Conservation (phyloP, 23 tunicate species). For the Ascidia mentula region DNA sequence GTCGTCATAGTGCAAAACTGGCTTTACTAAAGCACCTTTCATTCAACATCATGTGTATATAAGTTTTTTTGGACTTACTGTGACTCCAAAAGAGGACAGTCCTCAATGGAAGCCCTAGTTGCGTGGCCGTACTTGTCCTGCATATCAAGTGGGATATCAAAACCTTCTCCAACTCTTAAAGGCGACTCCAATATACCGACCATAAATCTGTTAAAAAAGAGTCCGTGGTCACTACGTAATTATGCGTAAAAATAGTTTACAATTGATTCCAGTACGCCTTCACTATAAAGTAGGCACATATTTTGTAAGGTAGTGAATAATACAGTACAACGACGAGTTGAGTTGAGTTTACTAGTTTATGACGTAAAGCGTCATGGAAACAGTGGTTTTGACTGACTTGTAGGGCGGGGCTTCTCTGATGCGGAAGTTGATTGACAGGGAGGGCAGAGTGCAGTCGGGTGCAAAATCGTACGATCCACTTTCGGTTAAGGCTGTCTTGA, state of each 20-base stretch:
- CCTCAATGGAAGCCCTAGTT: constrained; percentile 42
- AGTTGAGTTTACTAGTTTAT: no score
- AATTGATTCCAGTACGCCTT: not conserved
- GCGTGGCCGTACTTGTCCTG: constrained; percentile 77
- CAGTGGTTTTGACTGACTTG: constrained; percentile 25
- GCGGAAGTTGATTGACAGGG: constrained; percentile 41
- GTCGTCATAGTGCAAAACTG: no score
- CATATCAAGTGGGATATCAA: constrained; percentile 77
- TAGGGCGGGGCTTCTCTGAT: constrained; percentile 75
- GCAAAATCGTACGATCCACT: constrained; percentile 63
- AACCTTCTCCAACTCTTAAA: constrained; percentile 62
- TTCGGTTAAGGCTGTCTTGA: constrained; percentile 63
- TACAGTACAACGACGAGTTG: no score
- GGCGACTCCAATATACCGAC: constrained; percentile 86
- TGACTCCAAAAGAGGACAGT: constrained; percentile 53
- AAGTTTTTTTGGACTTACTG: no score
- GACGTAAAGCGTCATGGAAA: not conserved
- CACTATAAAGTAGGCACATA: not conserved
- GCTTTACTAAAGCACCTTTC: no score
- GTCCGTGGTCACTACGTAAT: no score
- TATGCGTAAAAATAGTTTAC: not conserved
- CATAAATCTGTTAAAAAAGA: constrained; percentile 81
- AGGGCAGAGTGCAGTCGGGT: constrained; percentile 60
- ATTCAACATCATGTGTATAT: no score
- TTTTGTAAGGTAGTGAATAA: no score